Base-by-base conservation (phyloP, 2,797 vertebrate genomes). In the Borostomias antarcticus region DNA sequence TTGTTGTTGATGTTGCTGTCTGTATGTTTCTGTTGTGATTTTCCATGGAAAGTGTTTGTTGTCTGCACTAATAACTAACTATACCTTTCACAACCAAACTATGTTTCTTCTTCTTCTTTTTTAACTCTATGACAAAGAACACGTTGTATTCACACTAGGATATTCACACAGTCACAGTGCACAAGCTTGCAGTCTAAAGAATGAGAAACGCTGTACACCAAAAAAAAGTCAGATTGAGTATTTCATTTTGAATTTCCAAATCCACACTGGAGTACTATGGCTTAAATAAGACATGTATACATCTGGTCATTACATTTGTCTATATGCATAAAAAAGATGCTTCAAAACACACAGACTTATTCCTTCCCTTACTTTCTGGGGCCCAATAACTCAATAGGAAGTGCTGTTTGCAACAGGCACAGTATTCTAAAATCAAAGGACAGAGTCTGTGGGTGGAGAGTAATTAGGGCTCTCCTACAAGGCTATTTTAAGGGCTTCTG, bases 131-230 rank as follows among this genome's bases (percentile, higher is more conserved):
- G 92, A 97, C 96, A 93, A 95, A 94, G 90, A 93, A 93, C 94
- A 95, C 93, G 75, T 91, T 90, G 86, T 88, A 84, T 77, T 96
- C 94, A 95, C 94, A 94, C 93, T 93, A 95, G 91, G 91, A 93
- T 91, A 93, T 85, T 93, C 93, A 94, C 94, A 90, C 95, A 95
- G 93, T 93, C 95, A 96, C 95, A 95, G 94, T 93, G 94, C 88
- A 96, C 94, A 95, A 96, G 93, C 95, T 95, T 93, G 92, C 93
- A 93, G 92, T 93, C 94, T 95, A 95, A 93, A 92, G 87, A 74
- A 82, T 77, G 45, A 75, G 62, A 75, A 87, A 78, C 83, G 81
- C 85, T 86, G 84, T 84, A 91, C 84, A 88, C 79, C 81, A 73
- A 72, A 82, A 66, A 73, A 78, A 75, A 15, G 40, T 72, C 74